phyloP scores from a whole-genome alignment of 2,888 invertebrate species.

The Rambutsinella grinnellia region DNA sequence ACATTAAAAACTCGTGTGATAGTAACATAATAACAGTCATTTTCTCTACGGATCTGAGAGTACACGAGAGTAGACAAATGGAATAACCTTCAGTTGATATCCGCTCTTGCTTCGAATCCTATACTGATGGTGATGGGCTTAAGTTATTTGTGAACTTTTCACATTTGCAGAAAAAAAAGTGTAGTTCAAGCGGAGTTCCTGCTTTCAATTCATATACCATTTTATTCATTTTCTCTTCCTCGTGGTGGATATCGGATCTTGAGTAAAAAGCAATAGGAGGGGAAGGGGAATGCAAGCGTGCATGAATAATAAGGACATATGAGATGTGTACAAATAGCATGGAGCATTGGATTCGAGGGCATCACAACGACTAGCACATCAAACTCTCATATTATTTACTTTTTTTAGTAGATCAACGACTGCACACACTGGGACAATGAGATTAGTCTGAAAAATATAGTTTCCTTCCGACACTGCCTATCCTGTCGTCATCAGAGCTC shows the following conservation, averaged over 20 bases:
- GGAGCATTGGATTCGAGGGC: background rate
- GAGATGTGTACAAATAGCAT: conserved; percentile 19
- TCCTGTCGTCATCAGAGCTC: too few relatives aligned
- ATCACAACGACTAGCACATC: too few relatives aligned
- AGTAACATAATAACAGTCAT: too few relatives aligned
- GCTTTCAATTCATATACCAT: background rate
- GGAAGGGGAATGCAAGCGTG: conserved; percentile 19
- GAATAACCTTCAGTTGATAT: too few relatives aligned
- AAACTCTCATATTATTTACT: conserved; percentile 14
- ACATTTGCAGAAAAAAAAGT: conserved; percentile 45
- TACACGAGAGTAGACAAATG: too few relatives aligned
- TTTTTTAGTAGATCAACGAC: conserved; percentile 44
- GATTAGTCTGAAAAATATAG: conserved; percentile 52
- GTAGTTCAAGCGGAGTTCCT: background rate
- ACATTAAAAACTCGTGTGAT: too few relatives aligned
- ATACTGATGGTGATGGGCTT: too few relatives aligned
- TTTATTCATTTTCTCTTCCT: background rate
- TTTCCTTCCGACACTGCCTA: conserved; percentile 53
- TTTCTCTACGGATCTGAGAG: too few relatives aligned
- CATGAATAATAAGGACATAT: conserved; percentile 39
- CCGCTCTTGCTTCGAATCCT: too few relatives aligned
- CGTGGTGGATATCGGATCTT: background rate
- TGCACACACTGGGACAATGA: conserved; percentile 52
- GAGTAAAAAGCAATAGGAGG: background rate
- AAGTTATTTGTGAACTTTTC: conserved; percentile 46